Evolutionary conservation across 1,140 invertebrate genomes (phyloP), one percentile per base, ranked within the genome.

Genomic region (Colletes latitarsis): DNA sequence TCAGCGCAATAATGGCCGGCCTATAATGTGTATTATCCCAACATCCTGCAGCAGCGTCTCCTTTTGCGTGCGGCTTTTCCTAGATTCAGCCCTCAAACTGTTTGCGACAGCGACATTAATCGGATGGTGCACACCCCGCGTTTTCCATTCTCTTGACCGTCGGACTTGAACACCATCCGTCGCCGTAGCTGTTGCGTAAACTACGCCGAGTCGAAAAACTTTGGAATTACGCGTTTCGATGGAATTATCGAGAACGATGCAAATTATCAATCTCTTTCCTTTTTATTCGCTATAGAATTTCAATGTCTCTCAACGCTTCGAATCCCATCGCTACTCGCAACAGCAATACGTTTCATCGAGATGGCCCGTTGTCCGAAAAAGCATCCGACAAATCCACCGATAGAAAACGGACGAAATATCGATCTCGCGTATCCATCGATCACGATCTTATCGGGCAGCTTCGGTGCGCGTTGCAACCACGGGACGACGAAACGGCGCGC

Each of bases 11-110:
- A 70, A 86, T 72, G 77, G 68, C 75, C 21, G 77, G 84, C 58
- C 84, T 77, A 77, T 87, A 87, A 87, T 87, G 77, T 74, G 84
- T 87, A 86, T 87, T 86, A 87, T 87, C 77, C 77, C 68, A 81
- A 87, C 85, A 87, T 87, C 85, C 85, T 85, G 57, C 64, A 55
- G 57, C 64, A 55, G 66, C 57, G 84, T 60, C 83, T 83, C 60
- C 81, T 86, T 79, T 49, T 19, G 76, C 81, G 57, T 83, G 60
- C 78, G 19, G 67, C 73, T 80, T 81, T 82, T 87, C 77, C 71
- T 77, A 75, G 67, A 68, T 57, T n/a, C 63, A 69, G 43, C 62
- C 21, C 46, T 30, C 55, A 57, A 58, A 49, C 69, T 62, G 60
- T 12, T 86, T 86, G 82, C 81, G 81, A 86, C 84, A 86, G 49